Evolutionary conservation across 2,113 vertebrate species (phyloP).

Genomic region (Thamnaconus septentrionalis): DNA sequence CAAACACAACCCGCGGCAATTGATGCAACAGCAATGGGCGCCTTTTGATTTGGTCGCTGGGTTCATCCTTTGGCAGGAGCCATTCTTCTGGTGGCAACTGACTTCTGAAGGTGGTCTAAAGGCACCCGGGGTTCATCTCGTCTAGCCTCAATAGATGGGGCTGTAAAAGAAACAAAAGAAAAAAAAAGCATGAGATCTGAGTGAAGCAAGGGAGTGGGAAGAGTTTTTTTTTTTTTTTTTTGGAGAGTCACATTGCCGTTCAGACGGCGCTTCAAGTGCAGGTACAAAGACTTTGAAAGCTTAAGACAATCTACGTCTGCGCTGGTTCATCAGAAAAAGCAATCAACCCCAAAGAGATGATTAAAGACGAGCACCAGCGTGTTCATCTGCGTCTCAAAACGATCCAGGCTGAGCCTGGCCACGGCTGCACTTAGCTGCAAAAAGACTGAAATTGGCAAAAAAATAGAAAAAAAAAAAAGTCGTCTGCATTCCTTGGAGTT

Average conservation of each 20-base stretch:
- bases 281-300: not conserved
- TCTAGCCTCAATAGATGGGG: conserved; percentile 33
- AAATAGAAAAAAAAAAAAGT: not conserved
- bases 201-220: conserved; percentile 11
- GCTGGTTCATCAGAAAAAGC: conserved; percentile 9
- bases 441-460: conserved; percentile 13
- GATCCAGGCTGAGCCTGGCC: not conserved
- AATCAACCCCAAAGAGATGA: conserved; percentile 23
- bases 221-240: conserved; percentile 25
- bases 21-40: conserved; percentile 38
- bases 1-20: conserved; percentile 35
- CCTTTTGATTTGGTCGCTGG: conserved; percentile 44
- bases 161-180: conserved; percentile 8
- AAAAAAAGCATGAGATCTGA: conserved; percentile 1
- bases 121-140: conserved; percentile 22
- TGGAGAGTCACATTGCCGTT: not conserved
- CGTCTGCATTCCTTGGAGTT: conserved; percentile 20
- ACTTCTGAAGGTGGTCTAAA: conserved; percentile 50
- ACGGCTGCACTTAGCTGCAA: conserved; percentile 4
- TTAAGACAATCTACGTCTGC: conserved; percentile 10
- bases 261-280: conserved; percentile 14
- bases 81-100: conserved; percentile 42
- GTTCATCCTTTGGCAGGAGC: conserved; percentile 44
- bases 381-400: conserved; percentile 6
- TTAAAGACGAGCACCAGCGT: conserved; percentile 17